Base-by-base conservation (phyloP, 2,113 vertebrate genomes). In the Noctilio leporinus region DNA sequence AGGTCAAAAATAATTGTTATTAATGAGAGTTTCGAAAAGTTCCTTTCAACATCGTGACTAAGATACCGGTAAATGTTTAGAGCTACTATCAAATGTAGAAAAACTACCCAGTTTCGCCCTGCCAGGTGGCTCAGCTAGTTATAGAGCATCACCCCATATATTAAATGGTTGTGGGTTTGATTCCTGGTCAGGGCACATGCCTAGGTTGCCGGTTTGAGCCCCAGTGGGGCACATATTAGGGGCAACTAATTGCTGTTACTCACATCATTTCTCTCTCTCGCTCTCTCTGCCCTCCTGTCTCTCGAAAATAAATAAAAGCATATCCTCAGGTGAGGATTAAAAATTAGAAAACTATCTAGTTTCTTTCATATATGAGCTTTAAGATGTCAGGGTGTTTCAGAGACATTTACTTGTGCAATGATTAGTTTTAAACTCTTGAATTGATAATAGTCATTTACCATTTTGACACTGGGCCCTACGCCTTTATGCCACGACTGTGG, bases 331-430 rank as follows among this genome's bases (percentile, higher is more conserved):
- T n/a, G n/a, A n/a, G n/a, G n/a, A n/a, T n/a, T n/a, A n/a, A n/a
- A n/a, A n/a, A n/a, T n/a, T n/a, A n/a, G n/a, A 4, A 93, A 85
- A 88, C 17, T 87, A 59, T 11, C 28, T 15, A 91, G 10, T 86
- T 78, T 75, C 83, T 91, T 95, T 95, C 62, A 94, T 62, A 92
- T 26, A 86, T n/a, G 38, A 96, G 40, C 38, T 65, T 33, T 76
- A 70, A 72, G 28, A 83, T 55, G 70, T 72, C 38, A 86, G 49
- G 38, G 19, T 9, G 53, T 62, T 89, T 92, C 80, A 77, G 24
- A 77, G 53, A 89, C 93, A 20, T 55, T 97, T 87, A 53, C 51
- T 65, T 89, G 7, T 64, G 16, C 12, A 76, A 4, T 57, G 15
- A 81, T 22, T 87, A n/a, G 51, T 85, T 72, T 90, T 69, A 95